A percentile compares a stretch with the other conserved stretches of the same genome.
phyloP scores from a whole-genome alignment of 2,113 vertebrate species.

The Grantiella picta region DNA sequence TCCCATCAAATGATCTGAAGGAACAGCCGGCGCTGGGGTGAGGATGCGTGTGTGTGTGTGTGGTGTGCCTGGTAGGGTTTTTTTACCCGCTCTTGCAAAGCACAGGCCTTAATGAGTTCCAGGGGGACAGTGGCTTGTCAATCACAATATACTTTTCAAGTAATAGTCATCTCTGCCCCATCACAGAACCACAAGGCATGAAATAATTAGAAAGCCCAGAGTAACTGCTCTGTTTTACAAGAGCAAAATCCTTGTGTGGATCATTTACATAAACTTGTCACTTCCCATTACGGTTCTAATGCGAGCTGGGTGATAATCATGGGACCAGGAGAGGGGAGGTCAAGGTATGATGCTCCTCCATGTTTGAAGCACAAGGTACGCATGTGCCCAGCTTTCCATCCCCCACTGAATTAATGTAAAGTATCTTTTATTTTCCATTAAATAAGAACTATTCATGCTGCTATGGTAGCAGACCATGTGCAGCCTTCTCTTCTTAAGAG shows the following conservation, averaged over 20 bases:
- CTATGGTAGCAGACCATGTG: constrained; percentile 78
- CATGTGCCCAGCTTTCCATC: constrained; percentile 64
- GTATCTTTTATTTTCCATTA: constrained; percentile 78
- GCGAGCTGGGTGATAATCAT: constrained; percentile 62
- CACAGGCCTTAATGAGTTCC: constrained; percentile 81
- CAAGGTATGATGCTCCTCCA: constrained; percentile 59
- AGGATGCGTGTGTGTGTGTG: background rate
- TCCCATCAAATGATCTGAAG: constrained; percentile 68
- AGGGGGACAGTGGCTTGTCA: constrained; percentile 80
- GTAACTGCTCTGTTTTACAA: constrained; percentile 85
- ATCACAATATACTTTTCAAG: constrained; percentile 79
- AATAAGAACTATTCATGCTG: constrained; percentile 74
- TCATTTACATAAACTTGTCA: constrained; percentile 86
- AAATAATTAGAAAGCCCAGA: constrained; percentile 87
- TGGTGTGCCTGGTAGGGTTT: constrained; percentile 70
- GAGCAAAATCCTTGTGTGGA: constrained; percentile 76
- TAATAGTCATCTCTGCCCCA: constrained; percentile 74
- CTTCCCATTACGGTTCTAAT: constrained; percentile 75
- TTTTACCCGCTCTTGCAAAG: constrained; percentile 69
- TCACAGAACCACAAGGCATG: constrained; percentile 85
- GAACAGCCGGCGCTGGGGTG: constrained; percentile 12
- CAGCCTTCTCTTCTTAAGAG: constrained; percentile 74
- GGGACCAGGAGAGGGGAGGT: constrained; percentile 58
- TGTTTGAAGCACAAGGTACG: constrained; percentile 56
- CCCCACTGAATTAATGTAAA: constrained; percentile 68